Evolutionary conservation across 2,888 invertebrate genomes (phyloP).

Genomic region (Cephus runcator): DNA sequence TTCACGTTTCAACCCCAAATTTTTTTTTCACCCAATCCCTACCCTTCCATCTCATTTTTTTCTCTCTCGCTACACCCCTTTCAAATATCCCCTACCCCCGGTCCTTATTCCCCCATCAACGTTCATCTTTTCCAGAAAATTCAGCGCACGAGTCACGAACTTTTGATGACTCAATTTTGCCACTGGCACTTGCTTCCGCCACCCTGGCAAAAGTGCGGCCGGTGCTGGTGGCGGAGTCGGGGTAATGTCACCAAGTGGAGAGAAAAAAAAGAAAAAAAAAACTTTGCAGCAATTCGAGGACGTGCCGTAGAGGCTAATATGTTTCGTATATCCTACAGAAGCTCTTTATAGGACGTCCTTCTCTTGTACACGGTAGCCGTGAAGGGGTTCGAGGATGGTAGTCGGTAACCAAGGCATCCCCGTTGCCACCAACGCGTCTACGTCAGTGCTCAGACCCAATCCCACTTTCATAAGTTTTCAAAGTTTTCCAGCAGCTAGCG

Average conservation of each 20-base stretch:
- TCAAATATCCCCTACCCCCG: fast-evolving
- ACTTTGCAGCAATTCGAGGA: conserved; percentile 49
- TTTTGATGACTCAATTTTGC: conserved; percentile 58
- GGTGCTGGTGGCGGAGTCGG: background rate
- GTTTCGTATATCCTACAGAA: conserved; percentile 45
- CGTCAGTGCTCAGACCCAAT: conserved; percentile 47
- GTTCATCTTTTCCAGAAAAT: conserved; percentile 29
- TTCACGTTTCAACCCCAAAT: background rate
- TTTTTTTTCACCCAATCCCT: background rate
- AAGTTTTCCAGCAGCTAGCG: conserved; percentile 53
- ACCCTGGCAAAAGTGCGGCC: background rate
- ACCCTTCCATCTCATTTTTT: conserved; percentile 9
- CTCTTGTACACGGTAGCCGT: background rate
- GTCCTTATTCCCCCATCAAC: background rate
- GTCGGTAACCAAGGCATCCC: no score
- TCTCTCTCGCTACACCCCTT: background rate
- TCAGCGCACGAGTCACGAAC: conserved; percentile 54
- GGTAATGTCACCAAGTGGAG: conserved; percentile 27
- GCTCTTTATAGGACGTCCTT: background rate
- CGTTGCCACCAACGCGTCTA: conserved; percentile 14
- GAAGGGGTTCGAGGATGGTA: no score
- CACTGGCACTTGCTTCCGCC: conserved; percentile 32
- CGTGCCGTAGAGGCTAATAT: conserved; percentile 55
- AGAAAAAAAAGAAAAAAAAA: conserved; percentile 24
- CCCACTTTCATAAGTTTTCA: conserved; percentile 57